Evolutionary conservation across 2,888 invertebrate genomes (phyloP).

Genomic region (Anarsia innoxiella): DNA sequence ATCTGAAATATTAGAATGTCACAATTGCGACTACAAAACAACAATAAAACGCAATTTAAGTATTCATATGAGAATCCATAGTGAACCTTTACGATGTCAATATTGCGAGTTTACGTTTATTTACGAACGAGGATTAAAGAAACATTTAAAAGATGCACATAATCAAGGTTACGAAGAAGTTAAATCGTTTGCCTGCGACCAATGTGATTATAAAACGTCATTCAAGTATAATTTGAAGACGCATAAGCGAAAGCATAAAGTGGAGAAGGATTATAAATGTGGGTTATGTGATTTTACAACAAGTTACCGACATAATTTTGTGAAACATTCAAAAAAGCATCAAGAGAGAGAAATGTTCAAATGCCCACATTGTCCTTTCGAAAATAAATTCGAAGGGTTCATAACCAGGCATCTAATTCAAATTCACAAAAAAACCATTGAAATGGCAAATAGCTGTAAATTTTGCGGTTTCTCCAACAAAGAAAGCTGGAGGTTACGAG

Average conservation of each 20-base stretch:
- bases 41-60: background rate
- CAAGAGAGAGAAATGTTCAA: constrained; percentile 17
- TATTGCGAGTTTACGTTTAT: background rate
- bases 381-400: constrained; percentile 45
- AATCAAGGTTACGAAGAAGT: background rate
- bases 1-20: no score
- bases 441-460: constrained; percentile 40
- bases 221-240: constrained; percentile 24
- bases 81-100: background rate
- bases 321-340: constrained; percentile 34
- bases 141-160: background rate
- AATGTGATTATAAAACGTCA: constrained; percentile 30
- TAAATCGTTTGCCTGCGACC: constrained; percentile 22
- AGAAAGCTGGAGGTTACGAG: constrained; percentile 42
- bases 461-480: constrained; percentile 46
- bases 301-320: constrained; percentile 30
- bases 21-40: background rate
- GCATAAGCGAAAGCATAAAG: constrained; percentile 22
- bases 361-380: constrained; percentile 29
- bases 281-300: constrained; percentile 28
- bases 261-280: constrained; percentile 34
- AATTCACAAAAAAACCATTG: constrained; percentile 44
- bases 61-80: background rate
- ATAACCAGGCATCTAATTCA: constrained; percentile 47
- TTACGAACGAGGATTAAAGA: no score